phyloP scores from a whole-genome alignment of 2,888 invertebrate genomes.

The Metalampra italica region DNA sequence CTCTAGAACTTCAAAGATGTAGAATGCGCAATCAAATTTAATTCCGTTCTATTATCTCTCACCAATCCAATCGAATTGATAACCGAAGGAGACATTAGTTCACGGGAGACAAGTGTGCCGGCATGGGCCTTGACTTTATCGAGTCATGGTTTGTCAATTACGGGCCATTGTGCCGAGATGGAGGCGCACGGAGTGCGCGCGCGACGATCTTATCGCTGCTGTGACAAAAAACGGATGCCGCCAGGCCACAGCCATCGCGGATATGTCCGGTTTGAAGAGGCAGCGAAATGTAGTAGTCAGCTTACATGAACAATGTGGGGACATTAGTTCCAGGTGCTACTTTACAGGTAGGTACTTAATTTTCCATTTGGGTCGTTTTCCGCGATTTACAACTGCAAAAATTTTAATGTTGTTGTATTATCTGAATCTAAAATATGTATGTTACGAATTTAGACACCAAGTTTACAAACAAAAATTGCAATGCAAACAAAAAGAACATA shows the following conservation, averaged over 20 bases:
- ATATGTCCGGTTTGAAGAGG: slow-evolving; percentile 14
- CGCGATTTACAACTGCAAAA: too few species aligned
- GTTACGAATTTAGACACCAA: too few species aligned
- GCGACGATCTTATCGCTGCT: slow-evolving; percentile 52
- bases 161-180: slow-evolving; percentile 54
- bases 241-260: slow-evolving; percentile 15
- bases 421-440: too few species aligned
- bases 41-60: background rate
- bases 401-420: too few species aligned
- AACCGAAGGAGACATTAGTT: background rate
- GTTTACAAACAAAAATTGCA: too few species aligned
- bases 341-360: too few species aligned
- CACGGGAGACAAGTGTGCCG: slow-evolving; percentile 37
- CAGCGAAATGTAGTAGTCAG: background rate
- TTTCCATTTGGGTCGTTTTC: too few species aligned
- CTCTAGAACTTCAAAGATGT: too few species aligned
- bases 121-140: slow-evolving; percentile 57
- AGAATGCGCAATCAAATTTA: too few species aligned
- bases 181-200: slow-evolving; percentile 27
- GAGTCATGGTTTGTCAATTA: slow-evolving; percentile 76
- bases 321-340: too few species aligned
- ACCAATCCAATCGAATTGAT: slow-evolving; percentile 12
- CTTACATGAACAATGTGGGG: too few species aligned
- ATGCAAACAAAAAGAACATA: too few species aligned
- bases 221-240: slow-evolving; percentile 52